Conservation (phyloP, 2,113 vertebrate species). For the human region DNA sequence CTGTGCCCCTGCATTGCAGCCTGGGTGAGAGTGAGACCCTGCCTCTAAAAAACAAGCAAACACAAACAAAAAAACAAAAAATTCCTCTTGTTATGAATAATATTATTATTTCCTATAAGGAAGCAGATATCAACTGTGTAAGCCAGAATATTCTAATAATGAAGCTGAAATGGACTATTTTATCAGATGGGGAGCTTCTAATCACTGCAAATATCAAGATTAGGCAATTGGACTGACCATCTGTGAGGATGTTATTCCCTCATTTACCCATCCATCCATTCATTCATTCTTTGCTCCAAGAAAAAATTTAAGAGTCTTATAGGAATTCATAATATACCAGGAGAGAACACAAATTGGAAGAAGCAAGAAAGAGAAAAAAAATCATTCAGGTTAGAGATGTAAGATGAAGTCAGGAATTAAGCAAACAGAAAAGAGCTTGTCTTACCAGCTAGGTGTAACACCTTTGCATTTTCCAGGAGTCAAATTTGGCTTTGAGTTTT, state of each 20-base stretch:
- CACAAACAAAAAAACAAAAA: no score
- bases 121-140: not conserved
- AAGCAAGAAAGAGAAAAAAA: conserved; percentile 10
- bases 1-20: no score
- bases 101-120: not conserved
- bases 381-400: not conserved
- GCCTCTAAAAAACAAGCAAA: no score
- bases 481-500: not conserved
- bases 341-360: conserved; percentile 38
- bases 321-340: not conserved
- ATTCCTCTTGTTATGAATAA: not conserved
- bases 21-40: no score
- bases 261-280: not conserved
- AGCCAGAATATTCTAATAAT: not conserved
- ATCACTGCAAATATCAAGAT: not conserved
- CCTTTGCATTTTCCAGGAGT: not conserved
- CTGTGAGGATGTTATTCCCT: not conserved
- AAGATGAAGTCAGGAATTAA: not conserved
- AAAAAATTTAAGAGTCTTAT: not conserved
- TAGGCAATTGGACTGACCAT: not conserved
- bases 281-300: conserved; percentile 10
- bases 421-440: not conserved
- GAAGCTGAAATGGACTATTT: not conserved
- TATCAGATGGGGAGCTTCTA: not conserved
- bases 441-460: not conserved